phyloP scores from a whole-genome alignment of 2,888 invertebrate genomes.

The Tanypteryx hageni region DNA sequence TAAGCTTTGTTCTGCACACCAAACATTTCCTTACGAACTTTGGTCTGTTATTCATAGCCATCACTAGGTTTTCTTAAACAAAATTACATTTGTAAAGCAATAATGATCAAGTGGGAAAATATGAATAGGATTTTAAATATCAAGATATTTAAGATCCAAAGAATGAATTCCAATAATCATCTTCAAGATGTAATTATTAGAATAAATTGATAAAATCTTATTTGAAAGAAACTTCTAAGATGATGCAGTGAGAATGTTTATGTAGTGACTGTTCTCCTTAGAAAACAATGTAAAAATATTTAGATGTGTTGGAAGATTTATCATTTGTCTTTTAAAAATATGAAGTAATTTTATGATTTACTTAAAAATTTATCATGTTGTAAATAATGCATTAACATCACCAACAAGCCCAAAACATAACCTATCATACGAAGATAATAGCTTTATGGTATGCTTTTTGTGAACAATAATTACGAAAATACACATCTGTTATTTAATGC shows the following conservation, averaged over 20 bases:
- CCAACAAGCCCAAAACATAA: too few relatives aligned
- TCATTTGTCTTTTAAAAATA: not conserved
- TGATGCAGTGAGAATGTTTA: not conserved
- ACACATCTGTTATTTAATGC: not conserved
- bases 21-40: not conserved
- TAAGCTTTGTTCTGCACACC: not conserved
- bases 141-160: not conserved
- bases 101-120: too few relatives aligned
- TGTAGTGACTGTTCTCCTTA: not conserved
- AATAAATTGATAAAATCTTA: not conserved
- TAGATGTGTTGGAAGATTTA: not conserved
- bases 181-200: not conserved
- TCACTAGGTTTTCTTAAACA: not conserved
- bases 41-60: not conserved
- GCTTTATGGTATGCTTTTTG: too few relatives aligned
- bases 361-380: not conserved
- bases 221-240: not conserved
- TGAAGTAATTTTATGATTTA: not conserved
- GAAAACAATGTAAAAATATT: not conserved
- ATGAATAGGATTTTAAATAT: not conserved
- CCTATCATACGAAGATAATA: too few relatives aligned
- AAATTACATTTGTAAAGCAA: too few relatives aligned
- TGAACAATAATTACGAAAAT: not conserved
- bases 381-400: too few relatives aligned
- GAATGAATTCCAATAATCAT: not conserved